Evolutionary conservation across 64 coral and sea anemone species (phyloP).

Genomic region (Actinia equina): DNA sequence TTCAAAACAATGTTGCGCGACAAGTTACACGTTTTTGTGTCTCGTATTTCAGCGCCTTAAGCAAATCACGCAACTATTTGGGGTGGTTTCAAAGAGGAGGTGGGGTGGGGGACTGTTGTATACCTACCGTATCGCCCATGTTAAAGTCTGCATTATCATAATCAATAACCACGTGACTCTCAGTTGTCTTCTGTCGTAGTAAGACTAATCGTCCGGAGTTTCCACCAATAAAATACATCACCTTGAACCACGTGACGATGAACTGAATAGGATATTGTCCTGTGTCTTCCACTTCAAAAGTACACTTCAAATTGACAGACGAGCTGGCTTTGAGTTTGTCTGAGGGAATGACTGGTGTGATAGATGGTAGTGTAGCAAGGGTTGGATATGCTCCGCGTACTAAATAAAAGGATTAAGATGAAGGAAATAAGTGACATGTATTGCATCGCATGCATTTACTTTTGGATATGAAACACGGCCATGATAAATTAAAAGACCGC

Average conservation of each 20-base stretch:
- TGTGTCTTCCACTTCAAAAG: conserved; percentile 31
- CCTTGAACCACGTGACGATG: conserved; percentile 78
- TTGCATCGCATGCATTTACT: background rate
- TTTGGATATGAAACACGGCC: background rate
- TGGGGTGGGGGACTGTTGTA: background rate
- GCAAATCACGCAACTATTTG: no score
- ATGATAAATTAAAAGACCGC: no score
- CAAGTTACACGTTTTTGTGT: no score
- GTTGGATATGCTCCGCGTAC: conserved; percentile 56
- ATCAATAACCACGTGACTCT: conserved; percentile 34
- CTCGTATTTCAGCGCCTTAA: no score
- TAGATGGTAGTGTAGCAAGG: conserved; percentile 24
- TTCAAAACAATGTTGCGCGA: no score
- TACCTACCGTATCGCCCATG: conserved; percentile 72
- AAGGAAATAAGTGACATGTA: background rate
- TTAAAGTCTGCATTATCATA: conserved; percentile 42
- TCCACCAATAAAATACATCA: conserved; percentile 55
- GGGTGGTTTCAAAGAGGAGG: no score
- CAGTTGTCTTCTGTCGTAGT: conserved; percentile 12
- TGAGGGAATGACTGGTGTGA: conserved; percentile 38
- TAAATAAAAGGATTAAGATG: background rate
- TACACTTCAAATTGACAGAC: conserved; percentile 48
- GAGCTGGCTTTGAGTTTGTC: conserved; percentile 37
- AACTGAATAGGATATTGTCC: conserved; percentile 43
- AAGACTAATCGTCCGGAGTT: conserved; percentile 52